Conservation (phyloP, 2,888 invertebrate genomes). For the Polia nebulosa region DNA sequence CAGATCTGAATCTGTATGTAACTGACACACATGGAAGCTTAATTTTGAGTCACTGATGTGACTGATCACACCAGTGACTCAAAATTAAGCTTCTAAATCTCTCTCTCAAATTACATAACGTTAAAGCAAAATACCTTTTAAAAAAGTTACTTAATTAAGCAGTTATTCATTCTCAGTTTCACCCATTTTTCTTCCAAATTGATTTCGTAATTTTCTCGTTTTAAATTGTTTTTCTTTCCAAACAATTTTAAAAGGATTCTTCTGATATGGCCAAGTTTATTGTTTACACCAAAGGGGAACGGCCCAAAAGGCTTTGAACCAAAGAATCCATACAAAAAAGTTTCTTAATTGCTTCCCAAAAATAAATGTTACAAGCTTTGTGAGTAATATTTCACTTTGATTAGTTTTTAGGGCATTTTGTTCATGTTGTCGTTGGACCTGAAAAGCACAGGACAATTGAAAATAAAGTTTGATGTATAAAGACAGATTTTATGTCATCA, state of each 20-base stretch:
- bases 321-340: conserved; percentile 13
- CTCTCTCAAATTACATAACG: neutral
- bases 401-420: neutral
- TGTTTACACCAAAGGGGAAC: neutral
- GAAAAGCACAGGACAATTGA: neutral
- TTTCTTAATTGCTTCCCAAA: conserved; percentile 19
- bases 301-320: neutral
- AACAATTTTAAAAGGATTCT: conserved; percentile 36
- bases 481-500: neutral
- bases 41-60: neutral
- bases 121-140: neutral
- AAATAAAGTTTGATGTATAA: neutral
- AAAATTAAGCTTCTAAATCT: neutral
- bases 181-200: conserved; percentile 1
- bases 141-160: neutral
- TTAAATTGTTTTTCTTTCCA: neutral
- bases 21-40: no score
- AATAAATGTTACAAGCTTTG: neutral
- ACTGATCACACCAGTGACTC: neutral
- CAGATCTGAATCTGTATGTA: no score
- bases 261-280: neutral
- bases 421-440: neutral
- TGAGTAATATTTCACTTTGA: conserved; percentile 8
- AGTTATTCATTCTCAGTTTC: neutral
- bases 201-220: neutral